Conservation (phyloP, 1,140 invertebrate species). For the Drosophila ananassae region DNA sequence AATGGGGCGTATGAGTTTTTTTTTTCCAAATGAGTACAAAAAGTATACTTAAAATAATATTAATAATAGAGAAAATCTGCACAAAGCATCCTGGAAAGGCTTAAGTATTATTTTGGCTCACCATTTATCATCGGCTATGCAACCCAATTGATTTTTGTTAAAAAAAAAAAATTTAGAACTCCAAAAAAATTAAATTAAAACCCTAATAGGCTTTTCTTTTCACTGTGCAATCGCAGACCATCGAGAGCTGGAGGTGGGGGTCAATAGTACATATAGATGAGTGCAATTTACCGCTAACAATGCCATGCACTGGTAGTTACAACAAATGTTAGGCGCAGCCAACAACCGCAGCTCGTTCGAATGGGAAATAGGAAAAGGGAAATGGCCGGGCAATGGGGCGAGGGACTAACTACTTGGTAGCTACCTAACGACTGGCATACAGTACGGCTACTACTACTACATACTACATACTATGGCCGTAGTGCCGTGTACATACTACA, state of each 20-base stretch:
- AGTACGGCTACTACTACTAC: conserved; percentile 42
- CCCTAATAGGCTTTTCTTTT: not conserved
- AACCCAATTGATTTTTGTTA: too few species aligned
- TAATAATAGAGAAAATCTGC: too few species aligned
- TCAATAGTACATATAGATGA: conserved; percentile 76
- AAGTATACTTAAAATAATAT: too few species aligned
- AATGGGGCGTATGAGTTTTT: not conserved
- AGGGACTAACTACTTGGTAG: conserved; percentile 74
- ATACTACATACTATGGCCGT: conserved; percentile 55
- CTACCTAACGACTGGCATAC: conserved; percentile 71
- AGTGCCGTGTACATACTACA: conserved; percentile 51
- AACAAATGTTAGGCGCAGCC: conserved; percentile 80
- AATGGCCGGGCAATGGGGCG: conserved; percentile 1
- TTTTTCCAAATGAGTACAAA: too few species aligned
- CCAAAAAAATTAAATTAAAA: too few species aligned
- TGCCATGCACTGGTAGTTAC: conserved; percentile 79
- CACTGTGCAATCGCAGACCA: conserved; percentile 19
- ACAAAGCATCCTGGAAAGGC: too few species aligned
- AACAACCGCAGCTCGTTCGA: conserved; percentile 61
- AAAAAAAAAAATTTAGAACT: too few species aligned
- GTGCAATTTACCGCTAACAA: conserved; percentile 83
- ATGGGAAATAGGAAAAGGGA: not conserved
- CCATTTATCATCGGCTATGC: too few species aligned
- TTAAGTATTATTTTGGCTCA: too few species aligned
- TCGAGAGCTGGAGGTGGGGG: conserved; percentile 17